phyloP scores from a whole-genome alignment of 2,797 vertebrate species.

The Champsocephalus gunnari region DNA sequence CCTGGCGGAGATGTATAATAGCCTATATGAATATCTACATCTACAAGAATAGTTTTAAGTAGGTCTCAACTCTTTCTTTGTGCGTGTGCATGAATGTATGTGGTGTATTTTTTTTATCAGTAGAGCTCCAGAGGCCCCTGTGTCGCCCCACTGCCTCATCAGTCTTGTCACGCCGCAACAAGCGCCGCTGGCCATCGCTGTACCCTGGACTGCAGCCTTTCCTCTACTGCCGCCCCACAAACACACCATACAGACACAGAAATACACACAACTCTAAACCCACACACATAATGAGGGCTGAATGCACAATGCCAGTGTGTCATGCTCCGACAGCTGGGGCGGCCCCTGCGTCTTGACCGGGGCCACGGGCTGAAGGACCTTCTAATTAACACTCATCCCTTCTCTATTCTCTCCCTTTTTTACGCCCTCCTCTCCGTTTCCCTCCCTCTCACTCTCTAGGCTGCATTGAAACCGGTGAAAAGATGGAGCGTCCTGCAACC shows the following conservation, averaged over 20 bases:
- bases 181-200: slow-evolving; percentile 84
- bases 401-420: slow-evolving; percentile 69
- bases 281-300: slow-evolving; percentile 87
- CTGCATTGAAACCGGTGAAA: slow-evolving; percentile 82
- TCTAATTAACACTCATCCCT: slow-evolving; percentile 88
- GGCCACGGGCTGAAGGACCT: slow-evolving; percentile 87
- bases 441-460: slow-evolving; percentile 65
- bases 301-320: slow-evolving; percentile 89
- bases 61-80: slow-evolving; percentile 12
- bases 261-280: slow-evolving; percentile 53
- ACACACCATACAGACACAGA: slow-evolving; percentile 31
- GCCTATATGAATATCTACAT: slow-evolving; percentile 1
- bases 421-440: slow-evolving; percentile 46
- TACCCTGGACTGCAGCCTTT: slow-evolving; percentile 79
- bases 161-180: slow-evolving; percentile 84
- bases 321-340: slow-evolving; percentile 88
- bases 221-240: slow-evolving; percentile 61
- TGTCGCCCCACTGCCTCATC: slow-evolving; percentile 83
- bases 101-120: slow-evolving; percentile 84
- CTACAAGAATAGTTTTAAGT: slow-evolving; percentile 21
- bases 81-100: slow-evolving; percentile 52
- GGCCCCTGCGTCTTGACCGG: slow-evolving; percentile 84
- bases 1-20: not conserved
- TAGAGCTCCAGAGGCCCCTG: slow-evolving; percentile 74
- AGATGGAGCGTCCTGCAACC: slow-evolving; percentile 80